Evolutionary conservation across 1,140 invertebrate genomes (phyloP).

Genomic region (Himalopsyche phryganea): DNA sequence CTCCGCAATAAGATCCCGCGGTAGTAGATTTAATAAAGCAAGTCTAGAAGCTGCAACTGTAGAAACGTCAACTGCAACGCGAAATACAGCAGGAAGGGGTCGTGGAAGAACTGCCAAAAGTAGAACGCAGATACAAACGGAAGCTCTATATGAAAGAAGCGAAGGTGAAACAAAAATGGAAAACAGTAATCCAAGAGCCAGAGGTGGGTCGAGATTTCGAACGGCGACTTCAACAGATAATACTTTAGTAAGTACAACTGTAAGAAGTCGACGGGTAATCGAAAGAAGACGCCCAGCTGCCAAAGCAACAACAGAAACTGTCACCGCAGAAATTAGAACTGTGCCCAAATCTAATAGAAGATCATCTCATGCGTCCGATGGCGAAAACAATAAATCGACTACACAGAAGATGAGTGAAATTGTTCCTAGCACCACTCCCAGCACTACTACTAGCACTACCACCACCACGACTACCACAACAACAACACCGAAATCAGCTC

Average conservation of each 20-base stretch:
- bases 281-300: conserved; percentile 1
- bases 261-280: conserved; percentile 2
- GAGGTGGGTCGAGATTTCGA: conserved; percentile 5
- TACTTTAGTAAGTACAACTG: background rate
- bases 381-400: no score
- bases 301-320: background rate
- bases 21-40: background rate
- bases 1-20: background rate
- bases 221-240: conserved; percentile 5
- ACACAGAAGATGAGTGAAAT: no score
- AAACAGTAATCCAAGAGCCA: conserved; percentile 11
- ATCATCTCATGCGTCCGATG: no score
- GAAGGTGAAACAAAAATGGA: conserved; percentile 11
- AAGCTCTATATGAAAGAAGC: conserved; percentile 26
- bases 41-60: background rate
- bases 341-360: no score
- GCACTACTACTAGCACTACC: no score
- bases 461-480: no score
- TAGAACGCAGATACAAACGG: conserved; percentile 15
- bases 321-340: background rate
- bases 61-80: background rate
- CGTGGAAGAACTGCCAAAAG: conserved; percentile 18
- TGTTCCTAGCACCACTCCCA: no score
- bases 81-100: conserved; percentile 5
- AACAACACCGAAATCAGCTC: background rate